Conservation (phyloP, 2,888 invertebrate genomes). For the Griposia aprilina region DNA sequence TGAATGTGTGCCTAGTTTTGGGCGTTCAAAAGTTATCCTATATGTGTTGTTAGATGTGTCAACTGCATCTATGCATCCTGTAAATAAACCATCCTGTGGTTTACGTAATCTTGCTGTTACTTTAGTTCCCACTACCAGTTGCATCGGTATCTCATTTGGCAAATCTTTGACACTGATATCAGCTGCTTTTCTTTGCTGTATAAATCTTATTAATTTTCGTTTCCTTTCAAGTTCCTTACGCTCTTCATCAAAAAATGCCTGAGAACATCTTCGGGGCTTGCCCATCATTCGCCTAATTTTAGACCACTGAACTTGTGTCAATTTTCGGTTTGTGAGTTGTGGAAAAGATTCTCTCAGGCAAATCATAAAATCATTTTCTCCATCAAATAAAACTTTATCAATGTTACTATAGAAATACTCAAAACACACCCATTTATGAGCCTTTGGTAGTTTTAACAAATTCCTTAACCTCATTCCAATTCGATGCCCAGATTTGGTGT, state of each 20-base stretch:
- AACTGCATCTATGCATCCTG: conserved; percentile 98
- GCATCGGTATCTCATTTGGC: conserved; percentile 98
- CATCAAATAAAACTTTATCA: conserved; percentile 98
- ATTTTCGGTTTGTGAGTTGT: conserved; percentile 94
- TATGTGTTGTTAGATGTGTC: conserved; percentile 98
- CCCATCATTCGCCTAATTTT: conserved; percentile 99
- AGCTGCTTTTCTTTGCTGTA: conserved; percentile 97
- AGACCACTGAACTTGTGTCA: conserved; percentile 98
- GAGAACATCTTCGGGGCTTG: conserved; percentile 98
- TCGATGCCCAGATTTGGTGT: conserved; percentile 96
- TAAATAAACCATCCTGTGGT: conserved; percentile 98
- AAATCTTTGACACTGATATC: conserved; percentile 96
- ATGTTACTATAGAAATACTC: conserved; percentile 99
- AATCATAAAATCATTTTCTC: conserved; percentile 98
- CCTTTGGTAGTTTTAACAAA: conserved; percentile 98
- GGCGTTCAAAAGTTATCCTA: conserved; percentile 97
- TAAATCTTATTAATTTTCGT: conserved; percentile 96
- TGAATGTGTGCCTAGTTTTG: conserved; percentile 98
- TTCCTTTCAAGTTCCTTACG: conserved; percentile 97
- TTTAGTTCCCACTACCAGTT: conserved; percentile 98
- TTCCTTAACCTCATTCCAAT: conserved; percentile 97
- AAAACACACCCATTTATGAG: conserved; percentile 99
- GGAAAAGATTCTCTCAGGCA: conserved; percentile 98
- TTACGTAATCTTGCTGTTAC: conserved; percentile 96
- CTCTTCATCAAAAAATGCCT: conserved; percentile 99